A percentile compares a stretch with the other conserved stretches of the same genome.
These are phyloP conservation scores for Trichoplusia ni DNA, from an alignment of 1,140 invertebrate species.

Conservation along the genomic window DNA sequence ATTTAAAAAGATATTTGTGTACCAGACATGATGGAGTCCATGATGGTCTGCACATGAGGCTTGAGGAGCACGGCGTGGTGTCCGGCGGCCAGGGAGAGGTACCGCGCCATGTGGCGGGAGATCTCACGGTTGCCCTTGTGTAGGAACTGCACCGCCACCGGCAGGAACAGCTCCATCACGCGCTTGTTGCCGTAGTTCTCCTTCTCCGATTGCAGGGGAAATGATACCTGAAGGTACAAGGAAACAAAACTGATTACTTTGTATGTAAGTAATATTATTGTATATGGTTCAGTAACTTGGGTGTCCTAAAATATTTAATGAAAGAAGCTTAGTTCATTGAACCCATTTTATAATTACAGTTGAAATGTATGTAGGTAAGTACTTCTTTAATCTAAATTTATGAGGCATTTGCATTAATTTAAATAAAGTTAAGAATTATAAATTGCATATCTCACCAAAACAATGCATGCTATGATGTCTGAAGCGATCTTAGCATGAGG, in stretches of 20 bases:
- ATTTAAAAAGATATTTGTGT: slow-evolving; percentile 24
- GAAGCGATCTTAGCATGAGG: slow-evolving; percentile 97
- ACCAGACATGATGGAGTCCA: slow-evolving; percentile 94
- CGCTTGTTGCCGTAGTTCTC: slow-evolving; percentile 94
- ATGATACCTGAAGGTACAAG: slow-evolving; percentile 55
- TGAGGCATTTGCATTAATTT: not conserved
- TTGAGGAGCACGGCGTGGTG: slow-evolving; percentile 93
- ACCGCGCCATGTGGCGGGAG: slow-evolving; percentile 93
- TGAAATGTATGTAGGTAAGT: too few species aligned
- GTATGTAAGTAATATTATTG: too few species aligned
- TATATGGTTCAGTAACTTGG: too few species aligned
- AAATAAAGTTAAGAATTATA: not conserved
- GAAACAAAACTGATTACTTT: not conserved
- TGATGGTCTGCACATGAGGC: slow-evolving; percentile 93
- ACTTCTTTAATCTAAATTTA: not conserved
- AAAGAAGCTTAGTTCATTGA: too few species aligned
- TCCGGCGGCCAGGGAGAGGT: slow-evolving; percentile 95
- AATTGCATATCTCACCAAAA: slow-evolving; percentile 85
- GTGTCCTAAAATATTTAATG: too few species aligned
- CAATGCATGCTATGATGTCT: slow-evolving; percentile 96
- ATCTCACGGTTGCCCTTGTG: slow-evolving; percentile 95
- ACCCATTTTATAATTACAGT: too few species aligned
- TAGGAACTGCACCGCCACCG: slow-evolving; percentile 94
- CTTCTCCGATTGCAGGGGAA: slow-evolving; percentile 73
- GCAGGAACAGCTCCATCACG: slow-evolving; percentile 94